These are phyloP conservation scores for Octonoba sinensis DNA, from an alignment of 2,888 invertebrate genomes.

Conservation along the genomic window DNA sequence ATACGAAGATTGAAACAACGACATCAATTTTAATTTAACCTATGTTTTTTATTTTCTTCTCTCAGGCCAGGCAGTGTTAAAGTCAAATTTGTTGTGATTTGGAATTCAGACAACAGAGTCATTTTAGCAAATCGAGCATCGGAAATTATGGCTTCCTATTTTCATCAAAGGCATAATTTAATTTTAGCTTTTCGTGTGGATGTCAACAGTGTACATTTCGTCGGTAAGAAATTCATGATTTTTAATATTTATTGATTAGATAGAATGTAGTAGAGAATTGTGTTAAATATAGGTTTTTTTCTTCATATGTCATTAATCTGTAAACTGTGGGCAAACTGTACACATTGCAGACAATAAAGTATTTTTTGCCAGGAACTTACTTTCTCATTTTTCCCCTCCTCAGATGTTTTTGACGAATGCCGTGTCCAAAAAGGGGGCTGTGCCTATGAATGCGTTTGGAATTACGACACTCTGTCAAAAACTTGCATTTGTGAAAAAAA, in stretches of 20 bases:
- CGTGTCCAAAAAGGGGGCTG: conserved; percentile 58
- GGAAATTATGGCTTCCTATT: conserved; percentile 44
- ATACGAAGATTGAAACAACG: neutral
- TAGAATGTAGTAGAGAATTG: too few relatives aligned
- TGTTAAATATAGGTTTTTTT: too few relatives aligned
- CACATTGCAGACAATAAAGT: too few relatives aligned
- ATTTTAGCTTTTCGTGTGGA: conserved; percentile 44
- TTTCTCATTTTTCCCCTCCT: neutral
- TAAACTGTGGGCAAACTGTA: too few relatives aligned
- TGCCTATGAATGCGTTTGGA: conserved; percentile 46
- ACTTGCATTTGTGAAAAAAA: conserved; percentile 38
- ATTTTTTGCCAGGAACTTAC: too few relatives aligned
- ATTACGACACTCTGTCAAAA: conserved; percentile 29
- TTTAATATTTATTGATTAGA: neutral
- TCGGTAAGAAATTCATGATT: conserved; percentile 24
- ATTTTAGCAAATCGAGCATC: conserved; percentile 39
- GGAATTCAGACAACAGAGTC: conserved; percentile 29
- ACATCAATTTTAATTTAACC: neutral
- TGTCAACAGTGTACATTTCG: conserved; percentile 42
- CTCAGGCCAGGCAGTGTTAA: conserved; percentile 53
- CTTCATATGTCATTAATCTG: too few relatives aligned
- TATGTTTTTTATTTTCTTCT: neutral
- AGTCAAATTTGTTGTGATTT: conserved; percentile 55
- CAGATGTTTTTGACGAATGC: conserved; percentile 60
- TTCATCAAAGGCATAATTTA: conserved; percentile 42